Evolutionary conservation across 2,888 invertebrate species (phyloP).

Genomic region (Eupithecia insigniata): DNA sequence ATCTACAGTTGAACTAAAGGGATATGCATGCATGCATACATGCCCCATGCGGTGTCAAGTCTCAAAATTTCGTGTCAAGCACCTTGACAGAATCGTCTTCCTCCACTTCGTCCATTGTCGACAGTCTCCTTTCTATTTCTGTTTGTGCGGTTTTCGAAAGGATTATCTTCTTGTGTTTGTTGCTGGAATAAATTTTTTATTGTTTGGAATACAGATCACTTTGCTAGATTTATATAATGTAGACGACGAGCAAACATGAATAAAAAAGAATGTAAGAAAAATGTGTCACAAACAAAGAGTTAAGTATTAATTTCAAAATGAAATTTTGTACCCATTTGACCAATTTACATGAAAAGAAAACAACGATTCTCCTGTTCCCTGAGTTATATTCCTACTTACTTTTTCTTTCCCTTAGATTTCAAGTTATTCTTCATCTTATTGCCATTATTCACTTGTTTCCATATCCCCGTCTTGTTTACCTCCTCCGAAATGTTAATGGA

Average conservation of each 20-base stretch:
- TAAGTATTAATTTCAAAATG: neutral
- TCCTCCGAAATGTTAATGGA: slow-evolving; percentile 97
- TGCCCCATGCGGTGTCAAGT: slow-evolving; percentile 32
- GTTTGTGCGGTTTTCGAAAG: slow-evolving; percentile 86
- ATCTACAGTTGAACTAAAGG: slow-evolving; percentile 24
- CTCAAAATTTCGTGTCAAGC: slow-evolving; percentile 80
- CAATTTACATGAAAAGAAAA: neutral
- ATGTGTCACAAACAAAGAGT: neutral
- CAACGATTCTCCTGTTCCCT: neutral
- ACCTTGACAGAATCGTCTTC: slow-evolving; percentile 87
- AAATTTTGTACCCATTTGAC: neutral
- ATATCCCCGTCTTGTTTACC: slow-evolving; percentile 95
- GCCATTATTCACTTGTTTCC: slow-evolving; percentile 94
- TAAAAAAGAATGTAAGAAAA: neutral
- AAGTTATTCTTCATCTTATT: slow-evolving; percentile 79
- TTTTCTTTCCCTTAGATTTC: slow-evolving; percentile 62
- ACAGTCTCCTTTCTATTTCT: slow-evolving; percentile 87
- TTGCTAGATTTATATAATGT: neutral
- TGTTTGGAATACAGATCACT: neutral
- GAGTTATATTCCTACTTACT: neutral
- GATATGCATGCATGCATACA: slow-evolving; percentile 21
- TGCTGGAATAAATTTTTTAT: slow-evolving; percentile 60
- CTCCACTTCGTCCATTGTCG: slow-evolving; percentile 94
- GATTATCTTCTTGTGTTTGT: slow-evolving; percentile 87
- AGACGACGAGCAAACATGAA: neutral